Base-by-base conservation (phyloP, 1,140 invertebrate genomes). In the Lordiphosa collinella region DNA sequence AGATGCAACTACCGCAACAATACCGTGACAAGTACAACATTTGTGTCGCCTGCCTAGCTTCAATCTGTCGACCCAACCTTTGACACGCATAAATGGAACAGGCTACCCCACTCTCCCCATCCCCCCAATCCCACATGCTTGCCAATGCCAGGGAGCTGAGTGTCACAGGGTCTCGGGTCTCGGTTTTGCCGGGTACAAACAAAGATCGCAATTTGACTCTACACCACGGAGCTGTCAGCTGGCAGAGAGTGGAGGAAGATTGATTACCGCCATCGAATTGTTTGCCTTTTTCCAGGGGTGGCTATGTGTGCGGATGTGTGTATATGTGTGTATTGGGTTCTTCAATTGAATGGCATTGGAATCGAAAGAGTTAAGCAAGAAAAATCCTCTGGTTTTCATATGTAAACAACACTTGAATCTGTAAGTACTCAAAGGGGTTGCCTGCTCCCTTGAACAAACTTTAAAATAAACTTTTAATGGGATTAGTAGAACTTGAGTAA, bases 201-300 rank as follows among this genome's bases (percentile, higher is more conserved):
- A 84, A 84, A 84, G 78, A 85, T 86, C 82, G 78, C 82, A 88
- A 88, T 88, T 88, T 88, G 76, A 86, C 86, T 88, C 86, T 84
- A 86, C 86, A 87, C 82, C 76, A 79, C 86, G 74, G 54, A 87
- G 87, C 87, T 88, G 87, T 88, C 87, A 88, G 57, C 80, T 79
- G 57, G 65, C 64, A 71, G 63, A 70, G 86, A 80, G 78, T 86
- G 71, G 82, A 88, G 80, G 84, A 88, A 88, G 87, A 88, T 88
- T 88, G 87, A 88, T 88, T 88, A 88, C 87, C 79, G 87, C 86
- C 86, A 88, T 88, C 85, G 73, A 88, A 88, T 74, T 87, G 76
- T 86, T 84, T 86, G 84, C 70, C 73, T 41, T 85, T 34, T 66
- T 69, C 57, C 57, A 35, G 54, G 37, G 54, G 37, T 48, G 49